A percentile compares a stretch with the other conserved stretches of the same genome.
phyloP scores from a whole-genome alignment of 2,797 vertebrate genomes.

The Pelochelys cantorii region DNA sequence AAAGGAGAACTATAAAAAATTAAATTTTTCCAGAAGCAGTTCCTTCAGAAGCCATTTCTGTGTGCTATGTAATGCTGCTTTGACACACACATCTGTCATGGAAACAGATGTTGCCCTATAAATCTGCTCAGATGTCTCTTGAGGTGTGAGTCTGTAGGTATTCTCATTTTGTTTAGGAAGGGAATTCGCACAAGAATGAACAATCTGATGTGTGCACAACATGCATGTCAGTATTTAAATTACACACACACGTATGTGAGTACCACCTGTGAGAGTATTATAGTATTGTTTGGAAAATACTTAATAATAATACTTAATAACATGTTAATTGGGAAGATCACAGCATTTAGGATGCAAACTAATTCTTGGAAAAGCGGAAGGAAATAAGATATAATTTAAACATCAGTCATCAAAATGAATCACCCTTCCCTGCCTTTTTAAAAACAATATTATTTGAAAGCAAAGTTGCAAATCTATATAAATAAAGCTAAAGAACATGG shows the following conservation, averaged over 20 bases:
- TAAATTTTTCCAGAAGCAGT: neutral
- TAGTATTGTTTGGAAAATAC: slow-evolving; percentile 55
- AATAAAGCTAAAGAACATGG: neutral
- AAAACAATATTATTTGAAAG: neutral
- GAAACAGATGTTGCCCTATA: neutral
- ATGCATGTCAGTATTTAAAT: slow-evolving; percentile 63
- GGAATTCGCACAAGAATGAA: slow-evolving; percentile 8
- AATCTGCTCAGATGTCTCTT: accelerated
- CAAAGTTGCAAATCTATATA: neutral
- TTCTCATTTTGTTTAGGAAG: slow-evolving; percentile 30
- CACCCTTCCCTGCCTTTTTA: neutral
- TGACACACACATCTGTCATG: accelerated
- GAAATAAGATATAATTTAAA: slow-evolving; percentile 14
- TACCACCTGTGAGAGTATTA: slow-evolving; percentile 50
- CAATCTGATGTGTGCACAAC: slow-evolving; percentile 21
- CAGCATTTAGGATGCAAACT: slow-evolving; percentile 55
- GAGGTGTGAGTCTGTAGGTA: neutral
- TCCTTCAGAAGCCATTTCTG: neutral
- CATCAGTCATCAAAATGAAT: neutral
- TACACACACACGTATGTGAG: slow-evolving; percentile 56
- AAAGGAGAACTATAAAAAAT: neutral
- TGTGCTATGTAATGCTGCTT: accelerated
- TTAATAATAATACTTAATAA: slow-evolving; percentile 29
- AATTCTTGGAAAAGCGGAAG: slow-evolving; percentile 12
- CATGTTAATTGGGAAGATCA: slow-evolving; percentile 68